Evolutionary conservation across 2,888 invertebrate genomes (phyloP), one percentile per base, ranked within the genome.

Genomic region (Pharmacophagus antenor): DNA sequence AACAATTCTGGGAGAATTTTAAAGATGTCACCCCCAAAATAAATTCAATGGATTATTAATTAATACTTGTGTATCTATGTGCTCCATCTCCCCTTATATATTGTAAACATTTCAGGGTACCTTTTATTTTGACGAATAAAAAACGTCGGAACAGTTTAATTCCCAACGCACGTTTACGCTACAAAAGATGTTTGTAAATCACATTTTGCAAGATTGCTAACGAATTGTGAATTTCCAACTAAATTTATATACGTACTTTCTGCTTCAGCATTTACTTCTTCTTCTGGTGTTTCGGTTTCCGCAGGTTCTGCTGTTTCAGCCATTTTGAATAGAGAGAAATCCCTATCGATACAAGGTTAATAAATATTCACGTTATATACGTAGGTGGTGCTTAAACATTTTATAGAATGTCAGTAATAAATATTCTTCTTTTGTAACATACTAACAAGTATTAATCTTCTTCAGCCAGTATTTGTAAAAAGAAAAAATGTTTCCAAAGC

Each of bases 241-340:
- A 27, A 5, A 27, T n/a, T n/a, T n/a, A n/a, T 25, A 37, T 7
- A 37, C 37, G 12, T 15, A 37, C 37, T 37, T 17, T 17, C 42
- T 17, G 17, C 17, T 17, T 42, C 42, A 4, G 42, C 42, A 17
- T 42, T 17, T 17, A 61, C 37, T 60, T 70, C 71, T 2, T 75
- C 71, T 20, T 58, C 60, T 3, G 73, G 70, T 67, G 72, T 60
- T 62, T 76, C 79, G 55, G 72, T 76, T 1, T 67, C 59, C 48
- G 70, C 74, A 37, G 64, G 58, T 31, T 77, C 74, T 21, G 77
- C 70, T 1, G 73, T 6, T 1, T 69, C 67, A 52, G 79, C 69
- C 85, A 84, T 84, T 50, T 56, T 76, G 20, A 27, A 18, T 53
- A 53, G 23, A 18, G 12, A 18, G 4, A 51, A 15, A 52, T 60